phyloP scores from a whole-genome alignment of 2,888 invertebrate species.

The Yponomeuta malinellus region DNA sequence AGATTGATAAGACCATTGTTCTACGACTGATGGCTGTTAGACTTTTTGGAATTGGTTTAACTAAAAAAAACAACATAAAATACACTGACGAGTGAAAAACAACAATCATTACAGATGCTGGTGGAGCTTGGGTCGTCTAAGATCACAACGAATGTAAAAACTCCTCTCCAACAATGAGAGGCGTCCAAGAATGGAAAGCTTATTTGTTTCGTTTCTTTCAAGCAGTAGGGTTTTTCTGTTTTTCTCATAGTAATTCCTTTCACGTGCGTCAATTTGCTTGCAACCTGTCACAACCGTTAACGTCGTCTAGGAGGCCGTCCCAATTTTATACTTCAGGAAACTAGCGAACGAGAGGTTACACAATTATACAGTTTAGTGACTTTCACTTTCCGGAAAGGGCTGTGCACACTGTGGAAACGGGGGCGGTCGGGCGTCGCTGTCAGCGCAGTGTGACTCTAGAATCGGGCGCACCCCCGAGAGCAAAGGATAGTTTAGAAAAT shows the following conservation, averaged over 20 bases:
- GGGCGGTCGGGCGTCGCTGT: slow-evolving; percentile 30
- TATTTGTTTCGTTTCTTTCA: no score
- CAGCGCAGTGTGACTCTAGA: slow-evolving; percentile 17
- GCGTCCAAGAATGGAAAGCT: no score
- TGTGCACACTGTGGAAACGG: slow-evolving; percentile 32
- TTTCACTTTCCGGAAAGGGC: slow-evolving; percentile 32
- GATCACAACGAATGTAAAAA: no score
- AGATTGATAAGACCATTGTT: no score
- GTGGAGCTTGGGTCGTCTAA: no score
- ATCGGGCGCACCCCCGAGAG: slow-evolving; percentile 17
- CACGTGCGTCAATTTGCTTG: background rate
- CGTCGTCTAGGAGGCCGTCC: background rate
- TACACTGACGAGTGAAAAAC: no score
- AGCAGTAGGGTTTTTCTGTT: background rate
- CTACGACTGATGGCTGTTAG: no score
- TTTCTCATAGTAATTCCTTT: background rate
- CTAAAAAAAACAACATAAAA: no score
- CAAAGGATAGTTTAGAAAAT: slow-evolving; percentile 1
- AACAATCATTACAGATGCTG: no score
- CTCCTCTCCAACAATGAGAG: no score
- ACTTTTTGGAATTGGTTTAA: no score
- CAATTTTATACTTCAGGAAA: slow-evolving; percentile 2
- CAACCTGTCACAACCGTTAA: background rate
- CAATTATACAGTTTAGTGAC: slow-evolving; percentile 26
- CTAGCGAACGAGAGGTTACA: background rate